Evolutionary conservation across 2,797 vertebrate genomes (phyloP).

Genomic region (Agapornis canus): DNA sequence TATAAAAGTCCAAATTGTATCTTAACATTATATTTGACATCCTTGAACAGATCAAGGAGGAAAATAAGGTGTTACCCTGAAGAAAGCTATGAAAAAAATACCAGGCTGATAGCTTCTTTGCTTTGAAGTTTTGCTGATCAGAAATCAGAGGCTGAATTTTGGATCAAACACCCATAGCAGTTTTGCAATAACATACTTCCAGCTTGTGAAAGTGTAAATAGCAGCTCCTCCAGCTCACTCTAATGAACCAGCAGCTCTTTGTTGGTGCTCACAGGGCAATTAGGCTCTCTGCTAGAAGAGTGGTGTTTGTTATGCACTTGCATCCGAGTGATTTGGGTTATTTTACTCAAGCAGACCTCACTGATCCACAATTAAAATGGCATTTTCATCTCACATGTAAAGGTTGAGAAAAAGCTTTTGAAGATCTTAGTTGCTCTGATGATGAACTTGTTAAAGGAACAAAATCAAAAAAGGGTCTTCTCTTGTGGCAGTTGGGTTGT

Average conservation of each 20-base stretch:
- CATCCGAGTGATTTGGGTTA: background rate
- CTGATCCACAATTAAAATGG: background rate
- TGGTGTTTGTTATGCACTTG: background rate
- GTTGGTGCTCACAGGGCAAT: conserved; percentile 16
- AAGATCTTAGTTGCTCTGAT: conserved; percentile 6
- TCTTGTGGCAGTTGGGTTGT: background rate
- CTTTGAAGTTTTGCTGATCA: conserved; percentile 35
- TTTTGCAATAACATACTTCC: conserved; percentile 17
- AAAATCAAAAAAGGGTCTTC: background rate
- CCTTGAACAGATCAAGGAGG: conserved; percentile 7
- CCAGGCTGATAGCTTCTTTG: background rate
- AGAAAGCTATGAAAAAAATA: conserved; percentile 11
- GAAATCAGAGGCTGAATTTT: conserved; percentile 37
- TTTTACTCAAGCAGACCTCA: conserved; percentile 19
- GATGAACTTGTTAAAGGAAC: background rate
- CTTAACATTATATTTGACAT: background rate
- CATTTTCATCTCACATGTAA: conserved; percentile 15
- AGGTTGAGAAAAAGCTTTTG: background rate
- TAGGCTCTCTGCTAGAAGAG: background rate
- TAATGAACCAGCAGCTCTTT: conserved; percentile 15
- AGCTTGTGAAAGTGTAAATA: background rate
- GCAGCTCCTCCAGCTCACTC: background rate
- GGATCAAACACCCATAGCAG: background rate
- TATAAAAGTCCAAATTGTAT: background rate
- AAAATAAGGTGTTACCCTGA: conserved; percentile 6